Percentiles rank a stretch among this genome's conserved stretches.
Evolutionary conservation across 2,113 vertebrate species (phyloP).

Genomic region (Heterocephalus glaber): DNA sequence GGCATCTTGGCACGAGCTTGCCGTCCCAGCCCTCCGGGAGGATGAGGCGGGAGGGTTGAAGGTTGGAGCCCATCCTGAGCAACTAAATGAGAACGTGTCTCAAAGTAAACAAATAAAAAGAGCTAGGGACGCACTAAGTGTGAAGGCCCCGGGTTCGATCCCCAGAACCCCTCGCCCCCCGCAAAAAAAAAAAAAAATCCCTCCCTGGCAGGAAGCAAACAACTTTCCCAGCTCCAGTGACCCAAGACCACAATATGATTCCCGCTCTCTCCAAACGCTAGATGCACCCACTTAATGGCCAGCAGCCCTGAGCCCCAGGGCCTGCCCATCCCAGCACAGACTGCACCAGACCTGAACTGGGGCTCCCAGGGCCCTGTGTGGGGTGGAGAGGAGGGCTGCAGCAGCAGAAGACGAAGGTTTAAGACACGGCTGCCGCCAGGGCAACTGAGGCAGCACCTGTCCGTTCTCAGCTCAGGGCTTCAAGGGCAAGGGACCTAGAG

Average conservation of each 20-base stretch:
- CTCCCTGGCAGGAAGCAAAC: not conserved
- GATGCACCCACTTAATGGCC: not conserved
- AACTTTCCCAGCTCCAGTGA: not conserved
- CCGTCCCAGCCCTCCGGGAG: not conserved
- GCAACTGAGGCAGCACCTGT: slow-evolving; percentile 9
- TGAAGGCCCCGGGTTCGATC: not conserved
- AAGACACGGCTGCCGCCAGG: no score
- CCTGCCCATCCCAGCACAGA: not conserved
- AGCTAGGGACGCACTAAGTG: not conserved
- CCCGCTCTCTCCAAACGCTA: not conserved
- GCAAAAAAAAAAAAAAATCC: not conserved
- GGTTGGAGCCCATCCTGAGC: not conserved
- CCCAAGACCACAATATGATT: not conserved
- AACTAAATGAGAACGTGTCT: not conserved
- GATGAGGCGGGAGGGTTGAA: not conserved
- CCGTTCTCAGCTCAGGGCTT: not conserved
- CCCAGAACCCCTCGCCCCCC: not conserved
- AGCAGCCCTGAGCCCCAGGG: not conserved
- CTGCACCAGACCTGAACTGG: not conserved
- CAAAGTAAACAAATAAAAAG: not conserved
- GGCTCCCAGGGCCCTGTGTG: not conserved
- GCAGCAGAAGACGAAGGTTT: not conserved
- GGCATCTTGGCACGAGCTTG: not conserved
- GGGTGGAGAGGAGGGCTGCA: not conserved
- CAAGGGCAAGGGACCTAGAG: not conserved